phyloP scores from a whole-genome alignment of 1,140 invertebrate species.

The Sminthurides bifidus region DNA sequence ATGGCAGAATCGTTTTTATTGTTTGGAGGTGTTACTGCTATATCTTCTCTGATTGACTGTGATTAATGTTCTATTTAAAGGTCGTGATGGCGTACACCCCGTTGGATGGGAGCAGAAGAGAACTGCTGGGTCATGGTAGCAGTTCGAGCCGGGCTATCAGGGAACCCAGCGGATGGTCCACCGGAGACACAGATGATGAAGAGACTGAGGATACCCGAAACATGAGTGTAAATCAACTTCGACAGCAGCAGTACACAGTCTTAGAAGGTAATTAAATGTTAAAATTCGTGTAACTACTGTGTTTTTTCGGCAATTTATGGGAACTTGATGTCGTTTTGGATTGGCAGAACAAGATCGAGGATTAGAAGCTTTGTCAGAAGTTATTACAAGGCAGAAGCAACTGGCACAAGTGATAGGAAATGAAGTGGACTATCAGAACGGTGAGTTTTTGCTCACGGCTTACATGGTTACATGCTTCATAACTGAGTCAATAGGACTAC shows the following conservation, averaged over 20 bases:
- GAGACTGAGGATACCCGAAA: slow-evolving; percentile 14
- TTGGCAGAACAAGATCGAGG: slow-evolving; percentile 60
- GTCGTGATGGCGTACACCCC: too few relatives aligned
- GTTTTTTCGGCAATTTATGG: slow-evolving; percentile 7
- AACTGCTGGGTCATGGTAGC: too few relatives aligned
- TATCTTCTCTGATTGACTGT: too few relatives aligned
- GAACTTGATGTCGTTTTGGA: slow-evolving; percentile 24
- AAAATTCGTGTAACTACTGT: background rate
- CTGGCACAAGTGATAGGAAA: slow-evolving; percentile 59
- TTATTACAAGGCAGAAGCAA: slow-evolving; percentile 62
- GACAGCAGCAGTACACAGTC: slow-evolving; percentile 35
- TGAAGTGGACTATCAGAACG: slow-evolving; percentile 62
- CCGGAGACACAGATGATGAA: slow-evolving; percentile 36
- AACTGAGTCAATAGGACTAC: too few relatives aligned
- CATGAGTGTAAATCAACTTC: slow-evolving; percentile 30
- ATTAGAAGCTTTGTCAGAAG: slow-evolving; percentile 58
- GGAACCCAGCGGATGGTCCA: too few relatives aligned
- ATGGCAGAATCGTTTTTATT: too few relatives aligned
- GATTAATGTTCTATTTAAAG: too few relatives aligned
- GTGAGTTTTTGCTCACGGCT: too few relatives aligned
- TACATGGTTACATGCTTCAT: too few relatives aligned
- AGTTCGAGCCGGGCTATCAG: too few relatives aligned
- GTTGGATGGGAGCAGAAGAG: too few relatives aligned
- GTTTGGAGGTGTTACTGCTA: too few relatives aligned
- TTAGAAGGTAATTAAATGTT: slow-evolving; percentile 27